phyloP scores from a whole-genome alignment of 2,888 invertebrate species.

The Heliconius ethilla region DNA sequence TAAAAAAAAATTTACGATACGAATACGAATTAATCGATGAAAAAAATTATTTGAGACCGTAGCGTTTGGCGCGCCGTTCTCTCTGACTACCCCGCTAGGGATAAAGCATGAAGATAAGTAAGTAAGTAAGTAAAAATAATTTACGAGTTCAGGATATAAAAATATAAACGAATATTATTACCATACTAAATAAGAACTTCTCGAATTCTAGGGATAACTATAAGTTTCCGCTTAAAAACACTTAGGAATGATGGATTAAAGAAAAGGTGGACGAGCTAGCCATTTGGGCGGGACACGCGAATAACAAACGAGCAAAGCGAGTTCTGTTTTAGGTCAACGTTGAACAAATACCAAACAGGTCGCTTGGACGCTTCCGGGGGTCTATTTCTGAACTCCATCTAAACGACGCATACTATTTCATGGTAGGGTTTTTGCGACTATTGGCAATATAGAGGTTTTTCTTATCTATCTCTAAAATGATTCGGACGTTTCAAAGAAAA shows the following conservation, averaged over 20 bases:
- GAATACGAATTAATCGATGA: no score
- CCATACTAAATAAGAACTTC: neutral
- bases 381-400: constrained; percentile 79
- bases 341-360: constrained; percentile 82
- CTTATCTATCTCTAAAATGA: constrained; percentile 25
- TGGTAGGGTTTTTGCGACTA: constrained; percentile 65
- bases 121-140: no score
- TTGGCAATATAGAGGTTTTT: constrained; percentile 39
- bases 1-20: no score
- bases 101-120: no score
- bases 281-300: constrained; percentile 49
- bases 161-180: neutral
- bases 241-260: neutral
- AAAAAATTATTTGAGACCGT: no score
- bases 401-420: constrained; percentile 66
- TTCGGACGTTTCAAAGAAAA: neutral
- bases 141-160: no score
- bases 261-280: constrained; percentile 27
- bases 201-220: neutral
- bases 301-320: constrained; percentile 81
- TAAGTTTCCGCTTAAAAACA: neutral
- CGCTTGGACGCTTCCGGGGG: constrained; percentile 80
- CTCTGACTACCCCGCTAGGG: no score
- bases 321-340: constrained; percentile 82
- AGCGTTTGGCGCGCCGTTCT: no score